phyloP scores from a whole-genome alignment of 2,113 vertebrate species.

The Heteronetta atricapilla region DNA sequence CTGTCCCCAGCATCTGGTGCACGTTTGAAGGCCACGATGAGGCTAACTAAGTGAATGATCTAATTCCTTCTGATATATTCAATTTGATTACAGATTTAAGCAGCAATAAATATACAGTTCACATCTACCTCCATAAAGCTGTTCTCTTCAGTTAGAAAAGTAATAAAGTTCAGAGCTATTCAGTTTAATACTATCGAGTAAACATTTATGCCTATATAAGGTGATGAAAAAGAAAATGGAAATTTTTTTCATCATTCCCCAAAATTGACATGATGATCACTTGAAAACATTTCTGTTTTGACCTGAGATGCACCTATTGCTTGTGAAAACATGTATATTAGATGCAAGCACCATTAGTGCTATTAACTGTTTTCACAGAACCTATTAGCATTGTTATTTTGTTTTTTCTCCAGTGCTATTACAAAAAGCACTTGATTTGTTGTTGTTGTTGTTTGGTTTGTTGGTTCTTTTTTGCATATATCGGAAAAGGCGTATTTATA shows the following conservation, averaged over 20 bases:
- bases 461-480: too few species aligned
- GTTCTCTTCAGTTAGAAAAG: background rate
- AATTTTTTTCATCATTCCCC: background rate
- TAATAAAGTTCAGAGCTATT: background rate
- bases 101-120: background rate
- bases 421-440: background rate
- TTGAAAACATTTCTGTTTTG: background rate
- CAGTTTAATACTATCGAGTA: background rate
- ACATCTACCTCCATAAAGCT: background rate
- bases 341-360: background rate
- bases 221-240: background rate
- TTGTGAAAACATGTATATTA: background rate
- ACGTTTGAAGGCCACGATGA: background rate
- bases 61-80: background rate
- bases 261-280: background rate
- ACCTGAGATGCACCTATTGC: background rate
- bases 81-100: conserved; percentile 18
- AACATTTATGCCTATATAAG: background rate
- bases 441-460: too few species aligned
- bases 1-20: background rate
- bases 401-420: background rate
- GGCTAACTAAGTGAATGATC: background rate
- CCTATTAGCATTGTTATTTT: background rate
- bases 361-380: background rate
- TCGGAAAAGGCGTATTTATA: background rate